Conservation (phyloP, 2,113 vertebrate genomes). For the Sclerurus mexicanus region DNA sequence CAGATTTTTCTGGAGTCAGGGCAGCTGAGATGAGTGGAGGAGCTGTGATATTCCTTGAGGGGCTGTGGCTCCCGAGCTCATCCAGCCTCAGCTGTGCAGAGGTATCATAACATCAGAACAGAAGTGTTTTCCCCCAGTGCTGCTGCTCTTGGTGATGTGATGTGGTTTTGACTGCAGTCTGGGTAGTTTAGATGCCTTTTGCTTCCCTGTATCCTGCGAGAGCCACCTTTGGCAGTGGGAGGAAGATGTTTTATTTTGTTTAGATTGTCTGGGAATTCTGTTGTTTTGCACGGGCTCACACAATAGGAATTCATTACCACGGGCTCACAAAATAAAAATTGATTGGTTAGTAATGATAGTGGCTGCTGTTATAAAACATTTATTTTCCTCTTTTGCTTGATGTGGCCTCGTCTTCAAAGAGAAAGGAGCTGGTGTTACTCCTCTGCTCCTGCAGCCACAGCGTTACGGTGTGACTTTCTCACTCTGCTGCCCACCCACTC, state of each 20-base stretch:
- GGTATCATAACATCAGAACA: too few relatives aligned
- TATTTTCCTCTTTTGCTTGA: neutral
- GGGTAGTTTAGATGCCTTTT: neutral
- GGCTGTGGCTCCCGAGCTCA: neutral
- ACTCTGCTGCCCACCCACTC: neutral
- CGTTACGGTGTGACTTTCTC: neutral
- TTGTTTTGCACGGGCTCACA: neutral
- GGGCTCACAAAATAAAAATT: neutral
- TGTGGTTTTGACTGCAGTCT: neutral
- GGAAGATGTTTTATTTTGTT: neutral
- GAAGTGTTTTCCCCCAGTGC: neutral
- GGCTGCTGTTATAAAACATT: neutral
- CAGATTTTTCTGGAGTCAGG: neutral
- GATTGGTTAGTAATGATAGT: neutral
- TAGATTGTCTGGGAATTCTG: neutral
- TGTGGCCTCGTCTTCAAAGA: neutral
- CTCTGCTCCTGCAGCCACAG: neutral
- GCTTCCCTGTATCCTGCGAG: neutral
- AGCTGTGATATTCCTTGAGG: neutral
- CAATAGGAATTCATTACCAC: neutral
- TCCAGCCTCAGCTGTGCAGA: neutral
- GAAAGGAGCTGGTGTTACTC: neutral
- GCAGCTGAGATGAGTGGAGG: neutral
- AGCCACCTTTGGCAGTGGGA: neutral
- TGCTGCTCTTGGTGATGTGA: neutral